Base-by-base conservation (phyloP, 2,888 invertebrate genomes). In the Nyleta sp. region DNA sequence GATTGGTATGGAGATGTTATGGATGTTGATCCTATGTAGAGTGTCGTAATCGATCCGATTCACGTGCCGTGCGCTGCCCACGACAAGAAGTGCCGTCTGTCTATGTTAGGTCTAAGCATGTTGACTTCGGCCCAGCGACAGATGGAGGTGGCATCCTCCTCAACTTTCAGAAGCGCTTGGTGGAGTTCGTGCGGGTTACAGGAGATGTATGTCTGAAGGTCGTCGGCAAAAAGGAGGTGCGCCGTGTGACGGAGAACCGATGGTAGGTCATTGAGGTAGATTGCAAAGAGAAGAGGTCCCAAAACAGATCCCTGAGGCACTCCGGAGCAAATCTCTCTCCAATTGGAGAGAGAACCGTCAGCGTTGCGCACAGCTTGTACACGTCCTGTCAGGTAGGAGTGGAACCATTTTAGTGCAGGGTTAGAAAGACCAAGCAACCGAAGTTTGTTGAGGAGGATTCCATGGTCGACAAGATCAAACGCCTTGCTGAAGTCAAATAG, bases 401-500 rank as follows among this genome's bases (percentile, higher is more conserved):
- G 10, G n/a, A 42, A 18, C 42, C 42, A 42, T 10, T 17, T 1
- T 2, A 42, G 15, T 5, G 5, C 42, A 7, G 42, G 18, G 17
- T 42, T 17, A 8, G 42, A 42, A 6, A 42, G 7, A 42, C 17
- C 17, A 4, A 42, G 17, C 17, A 2, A 10, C 7, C 17, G 15
- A 0, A 42, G 17, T 42, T 42, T 42, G 3, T 8, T 5, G 5
- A 42, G 7, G 6, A 42, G 42, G 8, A 42, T 7, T 6, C 2
- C 6, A n/a, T 42, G 42, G 10, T 42, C 18, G 1, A 46, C 46
- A 20, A 46, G 3, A 22, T 46, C 46, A 7, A 46, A 46, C 1
- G 22, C 22, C n/a, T 46, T 46, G 6, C 46, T 46, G 11, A 46
- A 46, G 11, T 46, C 46, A 11, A 22, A 46, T 7, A 46, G 22